These are phyloP conservation scores for Acrobeloides nanus DNA, from an alignment of 2,888 invertebrate genomes.

Conservation along the genomic window DNA sequence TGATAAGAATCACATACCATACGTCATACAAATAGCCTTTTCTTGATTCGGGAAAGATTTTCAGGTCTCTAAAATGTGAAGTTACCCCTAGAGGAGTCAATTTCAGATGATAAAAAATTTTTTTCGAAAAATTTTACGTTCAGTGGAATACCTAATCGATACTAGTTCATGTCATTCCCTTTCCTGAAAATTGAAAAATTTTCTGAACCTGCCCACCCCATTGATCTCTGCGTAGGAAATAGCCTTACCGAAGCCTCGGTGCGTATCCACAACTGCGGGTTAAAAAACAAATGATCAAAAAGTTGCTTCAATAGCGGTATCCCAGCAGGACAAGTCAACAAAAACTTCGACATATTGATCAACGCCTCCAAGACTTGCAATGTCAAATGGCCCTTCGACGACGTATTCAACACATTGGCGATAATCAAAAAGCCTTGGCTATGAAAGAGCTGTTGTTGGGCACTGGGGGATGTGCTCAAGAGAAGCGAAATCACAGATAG, in stretches of 20 bases:
- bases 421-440: constrained; percentile 96
- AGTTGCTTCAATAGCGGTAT: constrained; percentile 67
- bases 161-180: not conserved
- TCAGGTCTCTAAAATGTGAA: no score
- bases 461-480: constrained; percentile 89
- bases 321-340: constrained; percentile 41
- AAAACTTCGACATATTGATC: constrained; percentile 54
- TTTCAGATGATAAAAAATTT: not conserved
- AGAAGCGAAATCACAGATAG: constrained; percentile 93
- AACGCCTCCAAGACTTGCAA: constrained; percentile 42
- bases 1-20: no score
- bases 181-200: constrained; percentile 2
- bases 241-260: constrained; percentile 76
- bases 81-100: no score
- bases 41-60: no score
- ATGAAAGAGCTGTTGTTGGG: constrained; percentile 98
- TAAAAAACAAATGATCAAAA: constrained; percentile 96
- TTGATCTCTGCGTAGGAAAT: no score
- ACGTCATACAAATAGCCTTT: no score
- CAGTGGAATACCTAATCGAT: no score
- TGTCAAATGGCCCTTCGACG: constrained; percentile 38
- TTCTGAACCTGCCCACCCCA: no score
- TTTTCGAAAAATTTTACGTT: not conserved
- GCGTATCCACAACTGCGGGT: constrained; percentile 97
- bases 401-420: constrained; percentile 62